Conservation (phyloP, 2,113 vertebrate species). For the Phalacrocorax carbo region DNA sequence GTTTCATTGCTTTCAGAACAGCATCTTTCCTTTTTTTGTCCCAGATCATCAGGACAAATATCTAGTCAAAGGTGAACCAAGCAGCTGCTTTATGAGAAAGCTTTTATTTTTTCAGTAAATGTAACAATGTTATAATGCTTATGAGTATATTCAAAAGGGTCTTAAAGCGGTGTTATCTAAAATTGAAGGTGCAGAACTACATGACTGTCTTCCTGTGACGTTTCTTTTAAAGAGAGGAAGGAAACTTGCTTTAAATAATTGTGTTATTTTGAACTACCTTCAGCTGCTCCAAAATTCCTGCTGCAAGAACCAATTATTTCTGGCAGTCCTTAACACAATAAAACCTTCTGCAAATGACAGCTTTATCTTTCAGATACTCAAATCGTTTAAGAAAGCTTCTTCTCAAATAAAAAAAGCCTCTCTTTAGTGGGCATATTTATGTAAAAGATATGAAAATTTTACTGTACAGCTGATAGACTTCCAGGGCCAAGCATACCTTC, state of each 20-base stretch:
- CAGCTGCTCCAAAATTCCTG: no score
- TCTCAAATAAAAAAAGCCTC: background rate
- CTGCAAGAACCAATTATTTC: background rate
- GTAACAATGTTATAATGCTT: background rate
- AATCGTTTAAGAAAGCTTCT: background rate
- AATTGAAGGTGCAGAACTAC: no score
- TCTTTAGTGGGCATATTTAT: background rate
- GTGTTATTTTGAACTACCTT: no score
- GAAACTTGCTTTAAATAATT: no score
- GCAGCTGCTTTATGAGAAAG: background rate
- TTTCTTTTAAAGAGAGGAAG: no score
- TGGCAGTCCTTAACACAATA: background rate
- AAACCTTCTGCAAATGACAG: background rate
- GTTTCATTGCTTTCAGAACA: background rate
- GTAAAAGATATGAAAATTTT: background rate
- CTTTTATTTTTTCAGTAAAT: background rate
- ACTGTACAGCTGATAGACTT: background rate
- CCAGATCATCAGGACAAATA: background rate
- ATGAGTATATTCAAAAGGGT: background rate
- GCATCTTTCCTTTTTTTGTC: background rate
- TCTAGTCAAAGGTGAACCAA: background rate
- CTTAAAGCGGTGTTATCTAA: background rate
- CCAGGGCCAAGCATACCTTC: background rate
- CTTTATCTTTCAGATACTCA: background rate
- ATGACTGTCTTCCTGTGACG: background rate